A percentile compares a stretch with the other conserved stretches of the same genome.
These are phyloP conservation scores for Rhinolophus ferrumequinum DNA, from an alignment of 2,113 vertebrate genomes.

Conservation along the genomic window DNA sequence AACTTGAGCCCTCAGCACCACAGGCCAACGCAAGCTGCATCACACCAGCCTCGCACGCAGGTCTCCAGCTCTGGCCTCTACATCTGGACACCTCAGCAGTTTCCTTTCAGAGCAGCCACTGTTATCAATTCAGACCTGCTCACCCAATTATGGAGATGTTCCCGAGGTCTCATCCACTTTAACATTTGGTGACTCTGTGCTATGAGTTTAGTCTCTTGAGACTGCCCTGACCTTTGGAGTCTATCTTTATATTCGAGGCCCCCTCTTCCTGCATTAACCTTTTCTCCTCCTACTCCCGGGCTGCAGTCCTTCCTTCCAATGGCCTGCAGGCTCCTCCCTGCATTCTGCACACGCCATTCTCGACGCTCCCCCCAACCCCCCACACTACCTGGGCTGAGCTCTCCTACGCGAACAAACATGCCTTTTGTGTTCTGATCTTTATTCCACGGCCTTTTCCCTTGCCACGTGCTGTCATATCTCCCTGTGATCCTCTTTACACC, in stretches of 20 bases:
- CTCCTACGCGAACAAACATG: neutral
- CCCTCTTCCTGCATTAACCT: neutral
- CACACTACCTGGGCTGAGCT: neutral
- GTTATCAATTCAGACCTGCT: neutral
- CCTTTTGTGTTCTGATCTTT: neutral
- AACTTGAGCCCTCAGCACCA: neutral
- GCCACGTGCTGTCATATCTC: accelerated
- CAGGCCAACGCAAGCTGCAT: neutral
- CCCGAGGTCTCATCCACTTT: accelerated
- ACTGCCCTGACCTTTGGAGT: neutral
- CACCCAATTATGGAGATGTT: accelerated
- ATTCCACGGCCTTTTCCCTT: neutral
- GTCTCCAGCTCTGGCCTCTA: neutral
- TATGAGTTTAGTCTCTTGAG: neutral
- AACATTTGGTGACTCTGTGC: neutral
- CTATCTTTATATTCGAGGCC: accelerated
- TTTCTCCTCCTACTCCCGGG: accelerated
- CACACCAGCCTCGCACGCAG: accelerated
- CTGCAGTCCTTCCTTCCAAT: neutral
- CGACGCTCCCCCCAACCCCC: too few species aligned
- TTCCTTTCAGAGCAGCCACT: accelerated
- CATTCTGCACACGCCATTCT: neutral
- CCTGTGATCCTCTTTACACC: neutral
- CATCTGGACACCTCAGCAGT: neutral
- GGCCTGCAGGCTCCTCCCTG: accelerated